These are phyloP conservation scores for Podarcis lilfordi DNA, from an alignment of 2,797 vertebrate species.

Conservation along the genomic window DNA sequence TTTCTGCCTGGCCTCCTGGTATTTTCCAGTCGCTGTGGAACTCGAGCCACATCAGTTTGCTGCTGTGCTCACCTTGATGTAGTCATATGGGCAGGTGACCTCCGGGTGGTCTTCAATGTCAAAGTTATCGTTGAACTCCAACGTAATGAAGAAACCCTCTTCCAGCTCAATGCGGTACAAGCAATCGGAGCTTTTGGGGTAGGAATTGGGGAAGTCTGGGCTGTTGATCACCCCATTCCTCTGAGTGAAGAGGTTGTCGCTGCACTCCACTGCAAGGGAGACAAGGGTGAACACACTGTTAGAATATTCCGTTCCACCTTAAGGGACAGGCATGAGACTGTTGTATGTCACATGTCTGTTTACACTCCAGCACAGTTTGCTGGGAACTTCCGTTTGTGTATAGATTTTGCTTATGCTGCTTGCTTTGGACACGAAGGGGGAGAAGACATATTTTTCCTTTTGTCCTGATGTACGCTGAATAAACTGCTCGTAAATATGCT, in stretches of 20 bases:
- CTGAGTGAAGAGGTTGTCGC: conserved; percentile 87
- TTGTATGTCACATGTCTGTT: too few species aligned
- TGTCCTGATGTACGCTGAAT: too few species aligned
- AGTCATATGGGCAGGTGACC: conserved; percentile 90
- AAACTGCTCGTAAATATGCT: too few species aligned
- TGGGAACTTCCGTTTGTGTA: too few species aligned
- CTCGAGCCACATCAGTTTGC: not conserved
- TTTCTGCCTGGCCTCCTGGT: too few species aligned
- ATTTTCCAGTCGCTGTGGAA: not conserved
- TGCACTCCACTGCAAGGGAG: conserved; percentile 89
- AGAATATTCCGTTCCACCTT: too few species aligned
- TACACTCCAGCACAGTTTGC: too few species aligned
- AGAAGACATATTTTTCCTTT: too few species aligned
- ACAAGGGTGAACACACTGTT: not conserved
- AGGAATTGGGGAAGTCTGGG: conserved; percentile 87
- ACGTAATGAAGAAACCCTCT: conserved; percentile 86
- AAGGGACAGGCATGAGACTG: too few species aligned
- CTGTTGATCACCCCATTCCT: conserved; percentile 85
- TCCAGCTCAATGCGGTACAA: conserved; percentile 86
- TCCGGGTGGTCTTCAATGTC: conserved; percentile 95
- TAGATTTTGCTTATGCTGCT: too few species aligned
- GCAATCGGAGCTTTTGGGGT: conserved; percentile 94
- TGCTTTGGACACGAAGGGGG: too few species aligned
- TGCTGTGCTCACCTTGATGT: conserved; percentile 84
- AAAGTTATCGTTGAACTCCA: conserved; percentile 89